Percentiles rank a stretch among this genome's conserved stretches.
Evolutionary conservation across 2,888 invertebrate genomes (phyloP).

Genomic region (Trachelus tabidus): DNA sequence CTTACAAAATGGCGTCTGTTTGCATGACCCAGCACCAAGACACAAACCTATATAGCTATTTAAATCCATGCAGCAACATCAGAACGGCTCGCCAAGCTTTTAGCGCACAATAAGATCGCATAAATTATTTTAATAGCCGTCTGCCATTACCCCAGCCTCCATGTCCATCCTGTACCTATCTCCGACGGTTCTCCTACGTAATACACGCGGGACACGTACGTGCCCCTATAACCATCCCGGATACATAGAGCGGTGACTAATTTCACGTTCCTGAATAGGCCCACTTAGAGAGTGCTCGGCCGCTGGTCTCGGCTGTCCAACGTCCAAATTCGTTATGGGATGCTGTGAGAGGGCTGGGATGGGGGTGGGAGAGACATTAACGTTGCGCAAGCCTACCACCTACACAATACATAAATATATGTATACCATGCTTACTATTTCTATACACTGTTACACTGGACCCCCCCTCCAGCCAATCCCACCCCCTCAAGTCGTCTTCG

Average conservation of each 20-base stretch:
- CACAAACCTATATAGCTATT: no score
- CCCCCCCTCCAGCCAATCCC: background rate
- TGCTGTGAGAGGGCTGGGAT: no score
- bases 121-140: slow-evolving; percentile 40
- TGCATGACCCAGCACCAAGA: no score
- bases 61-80: no score
- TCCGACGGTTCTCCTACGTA: background rate
- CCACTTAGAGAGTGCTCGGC: slow-evolving; percentile 25
- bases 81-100: slow-evolving; percentile 19
- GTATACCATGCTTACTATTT: no score
- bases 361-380: no score
- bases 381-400: no score
- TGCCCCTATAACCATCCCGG: no score
- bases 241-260: slow-evolving; percentile 28
- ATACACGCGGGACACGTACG: background rate
- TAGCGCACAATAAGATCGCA: slow-evolving; percentile 40
- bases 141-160: slow-evolving; percentile 30
- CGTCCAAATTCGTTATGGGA: slow-evolving; percentile 26
- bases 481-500: background rate
- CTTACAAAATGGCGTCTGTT: no score
- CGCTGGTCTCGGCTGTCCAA: slow-evolving; percentile 12
- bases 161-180: background rate
- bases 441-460: no score
- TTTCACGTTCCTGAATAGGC: slow-evolving; percentile 37
- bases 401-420: no score